Evolutionary conservation across 2,113 vertebrate genomes (phyloP).

Genomic region (Telmatochromis sp.): DNA sequence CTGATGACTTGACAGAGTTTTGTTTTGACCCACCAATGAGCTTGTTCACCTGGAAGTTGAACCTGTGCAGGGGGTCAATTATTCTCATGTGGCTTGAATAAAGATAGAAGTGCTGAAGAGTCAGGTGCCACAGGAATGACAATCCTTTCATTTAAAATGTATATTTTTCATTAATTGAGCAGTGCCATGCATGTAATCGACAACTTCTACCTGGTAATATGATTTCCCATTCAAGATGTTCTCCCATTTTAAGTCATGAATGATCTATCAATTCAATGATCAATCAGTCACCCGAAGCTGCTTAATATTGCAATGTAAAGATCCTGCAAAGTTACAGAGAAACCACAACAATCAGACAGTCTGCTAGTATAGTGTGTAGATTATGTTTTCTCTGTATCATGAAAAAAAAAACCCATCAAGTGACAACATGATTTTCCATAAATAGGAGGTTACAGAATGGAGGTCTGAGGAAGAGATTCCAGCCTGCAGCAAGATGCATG

Average conservation of each 20-base stretch:
- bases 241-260: not conserved
- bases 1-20: not conserved
- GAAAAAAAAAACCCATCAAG: accelerated
- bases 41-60: constrained; percentile 14
- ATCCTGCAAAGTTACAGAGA: not conserved
- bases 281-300: not conserved
- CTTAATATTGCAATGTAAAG: not conserved
- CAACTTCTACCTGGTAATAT: not conserved
- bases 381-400: not conserved
- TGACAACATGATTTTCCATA: not conserved
- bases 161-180: not conserved
- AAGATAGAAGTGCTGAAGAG: not conserved
- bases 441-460: not conserved
- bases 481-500: constrained; percentile 14
- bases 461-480: not conserved
- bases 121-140: not conserved
- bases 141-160: not conserved
- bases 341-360: not conserved
- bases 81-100: not conserved
- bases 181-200: not conserved
- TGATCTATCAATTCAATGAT: not conserved
- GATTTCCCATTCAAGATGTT: not conserved
- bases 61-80: constrained; percentile 1
- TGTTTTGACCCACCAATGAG: not conserved
- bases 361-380: not conserved